Percentiles rank a stretch among this genome's conserved stretches.
Evolutionary conservation across 1,140 invertebrate genomes (phyloP).

Genomic region (Hyles vespertilio): DNA sequence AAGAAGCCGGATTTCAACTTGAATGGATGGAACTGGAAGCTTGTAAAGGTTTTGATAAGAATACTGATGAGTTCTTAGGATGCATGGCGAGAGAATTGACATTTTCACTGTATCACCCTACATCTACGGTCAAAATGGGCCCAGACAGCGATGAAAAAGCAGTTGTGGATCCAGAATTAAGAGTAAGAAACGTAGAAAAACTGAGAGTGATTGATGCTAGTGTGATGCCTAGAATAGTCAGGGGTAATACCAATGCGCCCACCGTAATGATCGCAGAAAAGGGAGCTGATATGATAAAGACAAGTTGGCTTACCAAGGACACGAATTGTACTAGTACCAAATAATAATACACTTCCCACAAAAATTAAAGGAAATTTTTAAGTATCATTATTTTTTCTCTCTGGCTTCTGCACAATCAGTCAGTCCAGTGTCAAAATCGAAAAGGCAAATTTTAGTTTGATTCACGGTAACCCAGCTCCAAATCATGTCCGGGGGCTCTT

Average conservation of each 20-base stretch:
- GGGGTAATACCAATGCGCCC: constrained; percentile 86
- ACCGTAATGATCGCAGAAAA: constrained; percentile 89
- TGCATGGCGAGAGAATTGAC: constrained; percentile 67
- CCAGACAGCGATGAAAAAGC: constrained; percentile 76
- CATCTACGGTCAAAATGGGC: constrained; percentile 86
- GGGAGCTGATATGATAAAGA: constrained; percentile 83
- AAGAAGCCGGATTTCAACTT: constrained; percentile 48
- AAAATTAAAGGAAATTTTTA: too few species aligned
- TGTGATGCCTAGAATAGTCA: constrained; percentile 85
- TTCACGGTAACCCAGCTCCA: too few species aligned
- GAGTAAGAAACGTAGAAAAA: constrained; percentile 81
- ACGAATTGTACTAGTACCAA: constrained; percentile 8
- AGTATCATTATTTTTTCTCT: too few species aligned
- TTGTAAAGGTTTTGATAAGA: constrained; percentile 53
- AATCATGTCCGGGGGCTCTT: too few species aligned
- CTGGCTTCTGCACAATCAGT: too few species aligned
- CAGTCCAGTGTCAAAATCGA: too few species aligned
- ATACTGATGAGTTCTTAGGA: constrained; percentile 74
- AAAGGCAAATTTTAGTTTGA: too few species aligned
- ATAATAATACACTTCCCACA: too few species aligned
- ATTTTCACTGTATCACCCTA: constrained; percentile 79
- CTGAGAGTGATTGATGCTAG: constrained; percentile 87
- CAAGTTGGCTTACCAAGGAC: constrained; percentile 56
- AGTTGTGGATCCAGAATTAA: constrained; percentile 81
- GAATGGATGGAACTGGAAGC: constrained; percentile 53